phyloP scores from a whole-genome alignment of 1,140 invertebrate species.

The Sinella curviseta region DNA sequence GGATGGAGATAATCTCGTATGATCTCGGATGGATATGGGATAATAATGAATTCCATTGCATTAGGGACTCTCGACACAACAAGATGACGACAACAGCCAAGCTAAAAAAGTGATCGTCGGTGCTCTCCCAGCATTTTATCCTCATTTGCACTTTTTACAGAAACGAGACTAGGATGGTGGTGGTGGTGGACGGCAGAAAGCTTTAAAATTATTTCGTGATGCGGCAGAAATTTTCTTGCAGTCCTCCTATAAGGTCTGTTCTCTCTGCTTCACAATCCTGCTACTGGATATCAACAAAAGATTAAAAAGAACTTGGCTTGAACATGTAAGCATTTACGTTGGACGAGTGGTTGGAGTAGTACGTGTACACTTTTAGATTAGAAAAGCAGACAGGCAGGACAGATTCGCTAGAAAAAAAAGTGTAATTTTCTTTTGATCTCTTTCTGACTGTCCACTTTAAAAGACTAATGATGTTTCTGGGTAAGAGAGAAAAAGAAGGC shows the following conservation, averaged over 20 bases:
- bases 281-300: no score
- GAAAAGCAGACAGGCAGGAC: neutral
- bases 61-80: constrained; percentile 5
- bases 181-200: neutral
- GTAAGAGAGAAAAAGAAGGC: neutral
- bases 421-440: constrained; percentile 27
- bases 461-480: constrained; percentile 22
- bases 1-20: neutral
- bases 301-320: no score
- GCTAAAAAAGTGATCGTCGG: no score
- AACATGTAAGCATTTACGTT: no score
- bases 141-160: constrained; percentile 18
- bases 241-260: neutral
- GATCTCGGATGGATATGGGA: neutral
- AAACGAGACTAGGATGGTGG: neutral
- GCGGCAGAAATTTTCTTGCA: constrained; percentile 1
- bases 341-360: no score
- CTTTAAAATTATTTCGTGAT: constrained; percentile 5
- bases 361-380: neutral
- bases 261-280: no score
- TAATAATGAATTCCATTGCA: constrained; percentile 24
- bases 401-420: constrained; percentile 13
- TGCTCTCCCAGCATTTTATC: neutral
- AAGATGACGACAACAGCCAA: neutral
- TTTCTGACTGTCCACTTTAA: constrained; percentile 26